Evolutionary conservation across 2,888 invertebrate species (phyloP), one percentile per base, ranked within the genome.

Genomic region (Griposia aprilina): DNA sequence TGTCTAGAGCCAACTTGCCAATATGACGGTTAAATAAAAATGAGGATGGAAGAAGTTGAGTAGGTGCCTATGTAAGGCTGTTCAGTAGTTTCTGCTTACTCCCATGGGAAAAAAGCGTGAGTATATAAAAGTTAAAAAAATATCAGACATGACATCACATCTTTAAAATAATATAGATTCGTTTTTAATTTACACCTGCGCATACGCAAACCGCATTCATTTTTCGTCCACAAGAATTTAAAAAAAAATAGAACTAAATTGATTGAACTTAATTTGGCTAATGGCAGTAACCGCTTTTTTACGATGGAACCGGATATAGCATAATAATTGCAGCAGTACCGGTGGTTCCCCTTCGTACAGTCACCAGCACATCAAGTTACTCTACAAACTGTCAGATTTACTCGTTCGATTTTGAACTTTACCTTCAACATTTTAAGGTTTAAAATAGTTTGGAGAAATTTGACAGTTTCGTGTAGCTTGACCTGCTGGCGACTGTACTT

Each of bases 341-440:
- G 82, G 86, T 75, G 45, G 52, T 84, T 82, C 86, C 86, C 84
- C 84, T 78, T n/a, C n/a, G n/a, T n/a, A n/a, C n/a, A n/a, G n/a
- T n/a, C n/a, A n/a, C n/a, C n/a, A n/a, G n/a, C n/a, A n/a, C n/a
- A n/a, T n/a, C n/a, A n/a, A n/a, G n/a, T n/a, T n/a, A n/a, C n/a
- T n/a, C n/a, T n/a, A n/a, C n/a, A n/a, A n/a, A n/a, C n/a, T n/a
- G n/a, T n/a, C n/a, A n/a, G n/a, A n/a, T n/a, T n/a, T n/a, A n/a
- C n/a, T n/a, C n/a, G n/a, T n/a, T n/a, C n/a, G n/a, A n/a, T n/a
- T n/a, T n/a, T n/a, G n/a, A n/a, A n/a, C n/a, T n/a, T n/a, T n/a
- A n/a, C n/a, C n/a, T n/a, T n/a, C n/a, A n/a, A n/a, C n/a, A n/a
- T n/a, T n/a, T n/a, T n/a, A n/a, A n/a, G n/a, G n/a, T n/a, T n/a